Evolutionary conservation across 2,113 vertebrate genomes (phyloP).

Genomic region (Tachysurus vachellii): DNA sequence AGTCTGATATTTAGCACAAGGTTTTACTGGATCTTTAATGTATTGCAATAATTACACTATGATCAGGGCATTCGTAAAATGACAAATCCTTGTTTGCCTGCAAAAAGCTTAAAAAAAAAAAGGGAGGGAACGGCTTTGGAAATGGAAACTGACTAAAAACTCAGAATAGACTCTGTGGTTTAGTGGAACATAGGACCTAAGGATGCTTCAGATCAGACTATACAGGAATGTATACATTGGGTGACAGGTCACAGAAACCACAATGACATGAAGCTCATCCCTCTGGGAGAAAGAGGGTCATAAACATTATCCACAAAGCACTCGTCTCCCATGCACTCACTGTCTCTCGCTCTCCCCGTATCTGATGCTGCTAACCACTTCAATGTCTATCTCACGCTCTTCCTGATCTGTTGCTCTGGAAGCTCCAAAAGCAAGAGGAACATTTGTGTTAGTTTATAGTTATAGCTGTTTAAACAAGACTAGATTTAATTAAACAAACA

Average conservation of each 20-base stretch:
- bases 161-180: conserved; percentile 8
- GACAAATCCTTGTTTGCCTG: not conserved
- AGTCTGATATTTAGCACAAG: not conserved
- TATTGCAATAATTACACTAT: not conserved
- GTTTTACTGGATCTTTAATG: not conserved
- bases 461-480: not conserved
- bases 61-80: not conserved
- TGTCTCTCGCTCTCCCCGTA: not conserved
- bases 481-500: not conserved
- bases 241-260: conserved; percentile 21
- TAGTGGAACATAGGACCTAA: not conserved
- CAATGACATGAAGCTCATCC: conserved; percentile 35
- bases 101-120: not conserved
- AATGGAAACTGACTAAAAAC: not conserved
- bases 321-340: conserved; percentile 43
- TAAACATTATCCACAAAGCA: conserved; percentile 31
- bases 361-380: not conserved
- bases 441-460: not conserved
- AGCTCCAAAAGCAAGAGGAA: not conserved
- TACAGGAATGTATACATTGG: not conserved
- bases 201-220: not conserved
- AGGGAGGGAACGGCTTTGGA: not conserved
- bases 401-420: not conserved
- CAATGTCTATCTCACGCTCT: conserved; percentile 30
- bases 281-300: conserved; percentile 23